phyloP scores from a whole-genome alignment of 2,797 vertebrate genomes.

The Enteromius trimaculatus region DNA sequence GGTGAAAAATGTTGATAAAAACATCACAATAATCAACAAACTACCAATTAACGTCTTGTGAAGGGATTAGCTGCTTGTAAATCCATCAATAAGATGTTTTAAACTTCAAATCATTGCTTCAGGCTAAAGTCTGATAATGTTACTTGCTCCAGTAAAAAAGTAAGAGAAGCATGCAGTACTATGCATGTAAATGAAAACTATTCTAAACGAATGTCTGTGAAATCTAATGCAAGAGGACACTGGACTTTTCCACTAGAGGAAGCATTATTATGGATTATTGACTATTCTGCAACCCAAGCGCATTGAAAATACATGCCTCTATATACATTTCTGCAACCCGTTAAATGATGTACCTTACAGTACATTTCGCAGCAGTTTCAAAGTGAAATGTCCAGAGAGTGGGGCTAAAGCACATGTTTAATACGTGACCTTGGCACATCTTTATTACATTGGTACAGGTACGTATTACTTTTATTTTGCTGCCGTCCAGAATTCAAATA shows the following conservation, averaged over 20 bases:
- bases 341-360: no score
- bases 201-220: neutral
- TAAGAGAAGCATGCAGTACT: neutral
- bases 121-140: neutral
- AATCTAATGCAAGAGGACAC: neutral
- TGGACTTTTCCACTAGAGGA: neutral
- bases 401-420: no score
- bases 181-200: neutral
- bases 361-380: no score
- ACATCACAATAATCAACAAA: neutral
- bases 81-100: neutral
- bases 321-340: no score
- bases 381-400: no score
- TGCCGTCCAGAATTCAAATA: no score
- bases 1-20: neutral
- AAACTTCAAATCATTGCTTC: neutral
- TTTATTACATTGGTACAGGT: no score
- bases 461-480: no score
- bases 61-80: neutral
- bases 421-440: no score
- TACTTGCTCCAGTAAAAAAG: neutral
- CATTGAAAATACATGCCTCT: no score
- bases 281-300: neutral
- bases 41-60: neutral
- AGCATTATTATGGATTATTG: neutral